phyloP scores from a whole-genome alignment of 2,113 vertebrate genomes.

The Aptenodytes forsteri region DNA sequence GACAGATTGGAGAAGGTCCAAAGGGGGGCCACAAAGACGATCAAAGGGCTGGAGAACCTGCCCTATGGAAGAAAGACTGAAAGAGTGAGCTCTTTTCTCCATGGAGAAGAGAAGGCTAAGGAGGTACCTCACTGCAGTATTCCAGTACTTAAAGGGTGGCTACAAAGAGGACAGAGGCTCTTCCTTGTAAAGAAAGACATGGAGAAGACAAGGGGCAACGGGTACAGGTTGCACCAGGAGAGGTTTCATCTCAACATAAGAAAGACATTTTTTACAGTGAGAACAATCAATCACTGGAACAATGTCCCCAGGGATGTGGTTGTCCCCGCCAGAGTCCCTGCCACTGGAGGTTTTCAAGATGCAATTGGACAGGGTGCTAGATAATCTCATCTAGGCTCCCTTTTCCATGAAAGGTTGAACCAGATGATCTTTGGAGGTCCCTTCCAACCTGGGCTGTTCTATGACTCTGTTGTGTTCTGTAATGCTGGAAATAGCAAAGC shows the following conservation, averaged over 20 bases:
- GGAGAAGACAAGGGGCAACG: background rate
- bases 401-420: background rate
- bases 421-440: background rate
- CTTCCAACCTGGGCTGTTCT: background rate
- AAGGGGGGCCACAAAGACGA: background rate
- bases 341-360: background rate
- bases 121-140: background rate
- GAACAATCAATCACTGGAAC: background rate
- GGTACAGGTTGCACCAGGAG: background rate
- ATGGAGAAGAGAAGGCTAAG: background rate
- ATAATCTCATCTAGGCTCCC: background rate
- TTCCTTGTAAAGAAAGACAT: too few relatives aligned
- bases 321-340: too few relatives aligned
- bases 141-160: background rate
- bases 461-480: background rate
- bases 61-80: background rate
- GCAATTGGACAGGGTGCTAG: background rate
- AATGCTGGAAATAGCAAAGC: background rate
- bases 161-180: background rate
- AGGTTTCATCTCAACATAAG: background rate
- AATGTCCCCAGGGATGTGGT: fast-evolving
- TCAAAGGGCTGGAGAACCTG: background rate
- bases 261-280: background rate
- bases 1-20: background rate
- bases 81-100: background rate